Evolutionary conservation across 2,888 invertebrate species (phyloP), one percentile per base, ranked within the genome.

Genomic region (Calliphora vomitoria): DNA sequence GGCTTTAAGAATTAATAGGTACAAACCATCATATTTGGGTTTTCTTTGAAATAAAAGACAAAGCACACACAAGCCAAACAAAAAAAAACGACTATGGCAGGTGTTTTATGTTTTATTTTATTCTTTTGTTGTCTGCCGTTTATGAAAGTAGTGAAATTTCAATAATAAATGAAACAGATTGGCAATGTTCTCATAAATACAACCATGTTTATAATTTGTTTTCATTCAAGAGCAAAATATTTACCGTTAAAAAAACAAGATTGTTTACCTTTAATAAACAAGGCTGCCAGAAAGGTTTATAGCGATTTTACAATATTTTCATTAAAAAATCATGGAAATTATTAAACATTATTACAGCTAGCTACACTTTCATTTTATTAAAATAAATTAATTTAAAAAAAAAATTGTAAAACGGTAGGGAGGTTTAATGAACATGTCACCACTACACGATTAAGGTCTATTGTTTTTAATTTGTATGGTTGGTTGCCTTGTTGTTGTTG

Each of bases 21-120:
- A 20, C 55, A 50, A 64, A 31, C 69, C 69, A 25, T 2, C 50
- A 83, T 62, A 82, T 76, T 66, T 35, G 31, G 35, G 31, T 64
- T 18, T n/a, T 13, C 15, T 53, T 38, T 53, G 38, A 31, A 41
- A 31, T n/a, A 68, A 31, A 18, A 78, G 15, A 15, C 11, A 58
- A 58, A 58, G 20, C 5, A 66, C 41, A 38, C 11, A 78, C 72
- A 81, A 38, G 75, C n/a, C 64, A 69, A 13, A 47, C 58, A 66
- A 53, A 71, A n/a, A n/a, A n/a, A n/a, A n/a, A n/a, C n/a, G n/a
- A 44, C n/a, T 60, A 62, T 15, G 44, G 15, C 80, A 86, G 86
- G 82, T 86, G 82, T 80, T 86, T 86, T 80, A 44, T 62, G 64
- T 75, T 81, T 11, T 64, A 68, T 69, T 80, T 71, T 13, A 58